Conservation (phyloP, 2,797 vertebrate genomes). For the Sebastes iracundus region DNA sequence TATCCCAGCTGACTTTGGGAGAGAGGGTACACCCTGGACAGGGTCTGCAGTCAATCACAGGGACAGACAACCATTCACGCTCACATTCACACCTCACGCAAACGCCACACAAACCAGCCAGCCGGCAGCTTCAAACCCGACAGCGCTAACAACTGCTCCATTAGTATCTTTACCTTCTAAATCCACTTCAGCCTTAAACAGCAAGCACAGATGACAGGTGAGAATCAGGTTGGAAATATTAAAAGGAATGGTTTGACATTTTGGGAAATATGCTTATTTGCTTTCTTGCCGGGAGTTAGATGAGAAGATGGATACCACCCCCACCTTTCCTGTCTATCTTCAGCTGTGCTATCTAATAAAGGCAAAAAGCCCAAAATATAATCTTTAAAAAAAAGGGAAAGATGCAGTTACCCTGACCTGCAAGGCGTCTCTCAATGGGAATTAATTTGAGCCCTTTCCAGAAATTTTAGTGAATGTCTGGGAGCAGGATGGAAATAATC, state of each 20-base stretch:
- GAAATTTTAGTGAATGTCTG: conserved; percentile 1
- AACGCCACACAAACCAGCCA: neutral
- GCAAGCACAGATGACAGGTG: neutral
- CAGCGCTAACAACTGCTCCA: neutral
- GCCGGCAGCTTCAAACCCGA: neutral
- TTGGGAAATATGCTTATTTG: neutral
- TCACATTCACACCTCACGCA: neutral
- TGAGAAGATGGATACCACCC: neutral
- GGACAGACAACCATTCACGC: neutral
- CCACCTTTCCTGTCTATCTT: neutral
- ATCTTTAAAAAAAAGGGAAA: neutral
- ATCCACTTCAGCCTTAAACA: neutral
- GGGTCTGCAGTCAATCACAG: neutral
- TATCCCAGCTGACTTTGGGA: neutral
- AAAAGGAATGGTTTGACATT: neutral
- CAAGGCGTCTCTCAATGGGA: neutral
- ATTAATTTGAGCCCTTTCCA: conserved; percentile 5
- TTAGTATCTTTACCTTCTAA: neutral
- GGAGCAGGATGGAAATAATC: conserved; percentile 19
- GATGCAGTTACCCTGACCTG: neutral
- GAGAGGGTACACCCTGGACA: too few species aligned
- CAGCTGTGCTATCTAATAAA: neutral
- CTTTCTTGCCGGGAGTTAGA: neutral
- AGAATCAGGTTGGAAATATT: neutral
- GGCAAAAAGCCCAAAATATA: neutral